phyloP scores from a whole-genome alignment of 1,140 invertebrate species.

The Amphibalanus amphitrite region DNA sequence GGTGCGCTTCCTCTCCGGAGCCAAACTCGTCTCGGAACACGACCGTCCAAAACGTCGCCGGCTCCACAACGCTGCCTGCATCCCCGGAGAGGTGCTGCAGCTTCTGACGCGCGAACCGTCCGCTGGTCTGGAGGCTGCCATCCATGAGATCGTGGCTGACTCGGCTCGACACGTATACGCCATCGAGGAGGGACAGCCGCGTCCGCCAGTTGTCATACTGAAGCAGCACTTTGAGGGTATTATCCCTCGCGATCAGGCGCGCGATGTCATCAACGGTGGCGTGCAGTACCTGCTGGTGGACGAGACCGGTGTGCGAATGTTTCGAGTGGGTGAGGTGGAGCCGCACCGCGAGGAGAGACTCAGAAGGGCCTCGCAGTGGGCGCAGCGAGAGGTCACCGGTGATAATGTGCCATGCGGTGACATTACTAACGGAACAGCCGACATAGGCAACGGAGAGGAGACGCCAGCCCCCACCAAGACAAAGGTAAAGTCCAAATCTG shows the following conservation, averaged over 20 bases:
- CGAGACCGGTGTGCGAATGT: neutral
- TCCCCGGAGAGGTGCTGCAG: neutral
- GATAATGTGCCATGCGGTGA: no score
- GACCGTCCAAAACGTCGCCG: neutral
- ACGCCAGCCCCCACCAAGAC: no score
- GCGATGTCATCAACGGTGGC: neutral
- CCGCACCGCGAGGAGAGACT: neutral
- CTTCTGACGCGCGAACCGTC: neutral
- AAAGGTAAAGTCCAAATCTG: neutral
- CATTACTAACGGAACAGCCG: no score
- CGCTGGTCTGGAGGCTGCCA: neutral
- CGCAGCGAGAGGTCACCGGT: neutral
- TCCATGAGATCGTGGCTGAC: neutral
- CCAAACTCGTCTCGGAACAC: neutral
- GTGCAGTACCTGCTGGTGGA: conserved; percentile 1
- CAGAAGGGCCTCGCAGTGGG: neutral
- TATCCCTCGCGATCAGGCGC: neutral
- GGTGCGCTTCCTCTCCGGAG: neutral
- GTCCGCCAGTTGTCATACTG: neutral
- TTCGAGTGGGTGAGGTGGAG: neutral
- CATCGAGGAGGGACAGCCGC: neutral
- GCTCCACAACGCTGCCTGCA: neutral
- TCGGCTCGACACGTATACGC: neutral
- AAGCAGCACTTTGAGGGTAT: conserved; percentile 2
- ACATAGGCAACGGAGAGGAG: neutral